Conservation (phyloP, 2,113 vertebrate species). For the Hypomesus transpacificus region DNA sequence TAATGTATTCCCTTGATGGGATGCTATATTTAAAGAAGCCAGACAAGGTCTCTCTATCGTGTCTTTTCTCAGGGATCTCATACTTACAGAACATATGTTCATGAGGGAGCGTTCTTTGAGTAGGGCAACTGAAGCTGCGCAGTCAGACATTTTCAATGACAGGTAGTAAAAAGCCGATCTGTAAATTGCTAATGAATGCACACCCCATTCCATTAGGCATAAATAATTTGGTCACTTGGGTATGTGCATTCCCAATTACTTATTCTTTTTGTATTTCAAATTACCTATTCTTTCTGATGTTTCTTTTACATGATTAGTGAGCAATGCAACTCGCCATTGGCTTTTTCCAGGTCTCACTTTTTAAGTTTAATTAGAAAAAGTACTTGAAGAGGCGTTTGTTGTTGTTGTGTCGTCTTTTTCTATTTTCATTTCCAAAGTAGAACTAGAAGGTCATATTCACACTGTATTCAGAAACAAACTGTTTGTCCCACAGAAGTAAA, state of each 20-base stretch:
- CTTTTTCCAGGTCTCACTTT: constrained; percentile 61
- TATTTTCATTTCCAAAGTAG: too few relatives aligned
- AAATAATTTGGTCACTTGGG: constrained; percentile 81
- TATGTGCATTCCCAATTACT: constrained; percentile 66
- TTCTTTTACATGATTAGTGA: constrained; percentile 74
- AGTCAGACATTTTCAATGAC: constrained; percentile 59
- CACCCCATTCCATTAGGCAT: constrained; percentile 75
- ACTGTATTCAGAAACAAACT: too few relatives aligned
- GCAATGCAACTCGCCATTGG: constrained; percentile 69
- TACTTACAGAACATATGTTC: constrained; percentile 69
- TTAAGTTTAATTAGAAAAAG: constrained; percentile 31
- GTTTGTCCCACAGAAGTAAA: too few relatives aligned
- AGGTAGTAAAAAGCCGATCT: constrained; percentile 68
- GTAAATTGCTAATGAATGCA: constrained; percentile 73
- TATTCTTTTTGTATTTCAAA: constrained; percentile 61
- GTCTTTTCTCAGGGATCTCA: constrained; percentile 63
- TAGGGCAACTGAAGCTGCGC: constrained; percentile 44
- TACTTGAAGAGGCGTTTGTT: constrained; percentile 32
- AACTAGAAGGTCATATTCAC: too few relatives aligned
- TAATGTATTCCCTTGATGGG: constrained; percentile 64
- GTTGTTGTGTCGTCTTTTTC: constrained; percentile 45
- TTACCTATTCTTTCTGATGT: constrained; percentile 81
- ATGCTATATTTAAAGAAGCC: constrained; percentile 66
- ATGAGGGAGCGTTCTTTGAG: constrained; percentile 61
- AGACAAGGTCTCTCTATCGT: constrained; percentile 58